Evolutionary conservation across 2,797 vertebrate species (phyloP), one percentile per base, ranked within the genome.

Genomic region (Merluccius polli): DNA sequence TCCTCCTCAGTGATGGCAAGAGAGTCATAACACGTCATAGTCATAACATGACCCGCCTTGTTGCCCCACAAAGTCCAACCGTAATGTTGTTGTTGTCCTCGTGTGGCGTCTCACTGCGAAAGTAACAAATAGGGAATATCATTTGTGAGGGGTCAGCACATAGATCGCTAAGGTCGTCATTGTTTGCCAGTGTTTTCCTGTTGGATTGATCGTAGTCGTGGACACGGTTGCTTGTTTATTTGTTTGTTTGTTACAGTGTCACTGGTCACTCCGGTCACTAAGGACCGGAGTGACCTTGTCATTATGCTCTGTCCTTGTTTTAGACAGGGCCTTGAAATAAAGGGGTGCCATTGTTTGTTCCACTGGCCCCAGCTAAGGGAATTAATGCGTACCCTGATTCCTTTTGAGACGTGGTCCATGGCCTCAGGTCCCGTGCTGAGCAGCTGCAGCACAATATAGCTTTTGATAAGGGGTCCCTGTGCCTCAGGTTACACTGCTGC

Each of bases 381-480:
- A 48, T 41, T n/a, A 77, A 38, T 80, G 36, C 76, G 63, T 35
- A 32, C 80, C 69, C 36, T 75, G 71, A 65, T 79, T 89, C 70
- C 76, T 67, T 79, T 79, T 12, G 27, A 80, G 79, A 78, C 38
- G 31, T 73, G 5, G 15, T 74, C 24, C 48, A 70, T 78, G 76
- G 71, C 74, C 78, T 77, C 31, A 35, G 52, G 74, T 70, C 77
- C 71, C 67, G 78, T 73, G 71, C 77, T 72, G 38, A 77, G 84
- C 38, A 81, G 78, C n/a, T n/a, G n/a, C 35, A 81, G 78, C 73
- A 91, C 87, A 88, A 79, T 87, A 75, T 73, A 78, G 33, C 80
- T 63, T 80, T 89, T 92, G 84, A 89, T 87, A 65, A 2, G 18
- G 30, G 68, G 15, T 59, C 44, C 67, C 2, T 75, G 31, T 75